Conservation (phyloP, 2,888 invertebrate species). For the Encarsia formosa region DNA sequence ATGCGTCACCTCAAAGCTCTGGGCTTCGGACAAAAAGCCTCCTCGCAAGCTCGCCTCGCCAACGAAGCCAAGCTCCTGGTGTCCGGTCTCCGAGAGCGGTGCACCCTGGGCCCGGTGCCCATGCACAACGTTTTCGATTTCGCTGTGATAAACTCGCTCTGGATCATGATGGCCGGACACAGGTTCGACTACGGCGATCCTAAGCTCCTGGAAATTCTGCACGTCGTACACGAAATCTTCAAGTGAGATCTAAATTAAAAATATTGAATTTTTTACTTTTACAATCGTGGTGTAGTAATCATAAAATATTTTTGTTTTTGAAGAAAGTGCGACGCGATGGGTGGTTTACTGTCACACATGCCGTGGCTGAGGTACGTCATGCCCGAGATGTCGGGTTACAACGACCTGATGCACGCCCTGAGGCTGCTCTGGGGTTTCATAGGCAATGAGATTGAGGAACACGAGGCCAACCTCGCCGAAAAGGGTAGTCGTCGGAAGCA, state of each 20-base stretch:
- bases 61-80: conserved; percentile 58
- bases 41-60: conserved; percentile 58
- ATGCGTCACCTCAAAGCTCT: conserved; percentile 62
- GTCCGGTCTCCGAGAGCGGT: conserved; percentile 46
- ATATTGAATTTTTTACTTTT: too few species aligned
- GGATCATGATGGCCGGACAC: conserved; percentile 67
- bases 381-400: conserved; percentile 63
- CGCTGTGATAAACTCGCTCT: conserved; percentile 64
- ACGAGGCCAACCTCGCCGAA: conserved; percentile 34
- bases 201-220: conserved; percentile 56
- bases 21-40: conserved; percentile 60
- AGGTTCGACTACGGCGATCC: conserved; percentile 61
- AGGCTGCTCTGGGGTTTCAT: conserved; percentile 57
- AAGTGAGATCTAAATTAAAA: conserved; percentile 41
- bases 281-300: too few species aligned
- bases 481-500: conserved; percentile 32
- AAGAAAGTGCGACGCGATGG: conserved; percentile 61
- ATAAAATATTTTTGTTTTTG: neutral
- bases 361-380: conserved; percentile 65
- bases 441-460: conserved; percentile 46
- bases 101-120: conserved; percentile 48
- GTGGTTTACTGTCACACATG: conserved; percentile 66
- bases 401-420: conserved; percentile 54
- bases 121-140: conserved; percentile 59
- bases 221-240: conserved; percentile 62